phyloP scores from a whole-genome alignment of 2,888 invertebrate species.

The Colostygia pectinataria region DNA sequence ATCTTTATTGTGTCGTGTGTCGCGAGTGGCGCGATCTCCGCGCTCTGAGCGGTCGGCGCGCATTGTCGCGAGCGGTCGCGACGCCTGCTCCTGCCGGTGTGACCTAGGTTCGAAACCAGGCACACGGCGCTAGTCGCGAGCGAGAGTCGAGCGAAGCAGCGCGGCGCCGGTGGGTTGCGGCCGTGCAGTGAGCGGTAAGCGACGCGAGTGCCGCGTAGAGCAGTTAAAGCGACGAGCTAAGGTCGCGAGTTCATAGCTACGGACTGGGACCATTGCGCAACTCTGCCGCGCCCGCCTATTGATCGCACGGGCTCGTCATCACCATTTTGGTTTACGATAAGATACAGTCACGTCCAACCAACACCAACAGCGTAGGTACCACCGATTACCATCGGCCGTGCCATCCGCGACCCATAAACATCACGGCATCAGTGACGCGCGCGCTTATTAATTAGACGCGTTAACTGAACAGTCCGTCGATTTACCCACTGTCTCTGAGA shows the following conservation, averaged over 20 bases:
- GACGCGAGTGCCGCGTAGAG: constrained; percentile 15
- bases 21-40: constrained; percentile 65
- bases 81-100: constrained; percentile 60
- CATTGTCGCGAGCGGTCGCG: constrained; percentile 73
- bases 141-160: constrained; percentile 23
- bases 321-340: constrained; percentile 40
- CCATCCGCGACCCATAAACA: constrained; percentile 11
- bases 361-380: constrained; percentile 2
- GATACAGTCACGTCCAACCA: constrained; percentile 29
- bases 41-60: constrained; percentile 70
- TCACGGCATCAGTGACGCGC: constrained; percentile 7
- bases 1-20: constrained; percentile 84
- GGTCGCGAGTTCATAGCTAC: constrained; percentile 1
- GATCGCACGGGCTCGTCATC: constrained; percentile 58
- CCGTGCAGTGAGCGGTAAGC: constrained; percentile 47
- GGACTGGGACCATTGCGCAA: constrained; percentile 56
- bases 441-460: constrained; percentile 1
- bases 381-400: constrained; percentile 7
- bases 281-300: constrained; percentile 72
- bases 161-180: constrained; percentile 25
- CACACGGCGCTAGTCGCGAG: constrained; percentile 19
- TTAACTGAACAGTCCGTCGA: too few species aligned
- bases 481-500: too few species aligned
- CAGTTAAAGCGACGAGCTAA: constrained; percentile 1
- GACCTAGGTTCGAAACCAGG: constrained; percentile 37